phyloP scores from a whole-genome alignment of 2,797 vertebrate genomes.

The Anguilla anguilla region DNA sequence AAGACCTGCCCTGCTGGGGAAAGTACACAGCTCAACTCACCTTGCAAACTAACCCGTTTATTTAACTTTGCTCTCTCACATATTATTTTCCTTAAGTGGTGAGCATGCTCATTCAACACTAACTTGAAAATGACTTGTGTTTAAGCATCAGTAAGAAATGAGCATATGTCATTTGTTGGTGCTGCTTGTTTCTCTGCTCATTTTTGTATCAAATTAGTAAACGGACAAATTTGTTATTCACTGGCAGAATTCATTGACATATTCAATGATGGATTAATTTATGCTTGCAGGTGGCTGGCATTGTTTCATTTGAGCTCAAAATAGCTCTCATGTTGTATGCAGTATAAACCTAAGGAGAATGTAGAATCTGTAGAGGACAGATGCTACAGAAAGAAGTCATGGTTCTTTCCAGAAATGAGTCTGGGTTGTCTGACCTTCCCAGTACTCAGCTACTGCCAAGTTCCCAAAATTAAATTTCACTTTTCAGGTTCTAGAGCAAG shows the following conservation, averaged over 20 bases:
- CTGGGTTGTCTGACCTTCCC: neutral
- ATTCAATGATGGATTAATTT: conserved; percentile 27
- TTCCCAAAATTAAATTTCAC: conserved; percentile 26
- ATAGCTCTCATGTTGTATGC: conserved; percentile 27
- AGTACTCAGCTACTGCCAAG: conserved; percentile 25
- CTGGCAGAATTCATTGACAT: conserved; percentile 17
- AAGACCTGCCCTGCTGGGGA: conserved; percentile 11
- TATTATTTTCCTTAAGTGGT: neutral
- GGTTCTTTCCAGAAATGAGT: conserved; percentile 15
- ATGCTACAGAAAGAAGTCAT: neutral
- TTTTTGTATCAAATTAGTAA: neutral
- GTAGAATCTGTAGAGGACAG: conserved; percentile 12
- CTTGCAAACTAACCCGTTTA: conserved; percentile 11
- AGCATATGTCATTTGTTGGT: conserved; percentile 5
- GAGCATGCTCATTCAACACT: neutral
- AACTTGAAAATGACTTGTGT: neutral
- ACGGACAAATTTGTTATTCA: neutral
- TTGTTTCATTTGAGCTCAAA: conserved; percentile 25
- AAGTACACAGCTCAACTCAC: conserved; percentile 20
- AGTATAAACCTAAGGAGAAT: neutral
- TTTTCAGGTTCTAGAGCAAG: conserved; percentile 10
- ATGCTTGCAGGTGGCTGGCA: conserved; percentile 26
- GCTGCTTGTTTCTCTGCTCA: neutral
- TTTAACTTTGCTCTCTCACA: neutral
- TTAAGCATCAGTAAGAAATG: neutral